A percentile compares a stretch with the other conserved stretches of the same genome.
These are phyloP conservation scores for Zaprionus vittiger DNA, from an alignment of 1,140 invertebrate genomes.

Conservation along the genomic window DNA sequence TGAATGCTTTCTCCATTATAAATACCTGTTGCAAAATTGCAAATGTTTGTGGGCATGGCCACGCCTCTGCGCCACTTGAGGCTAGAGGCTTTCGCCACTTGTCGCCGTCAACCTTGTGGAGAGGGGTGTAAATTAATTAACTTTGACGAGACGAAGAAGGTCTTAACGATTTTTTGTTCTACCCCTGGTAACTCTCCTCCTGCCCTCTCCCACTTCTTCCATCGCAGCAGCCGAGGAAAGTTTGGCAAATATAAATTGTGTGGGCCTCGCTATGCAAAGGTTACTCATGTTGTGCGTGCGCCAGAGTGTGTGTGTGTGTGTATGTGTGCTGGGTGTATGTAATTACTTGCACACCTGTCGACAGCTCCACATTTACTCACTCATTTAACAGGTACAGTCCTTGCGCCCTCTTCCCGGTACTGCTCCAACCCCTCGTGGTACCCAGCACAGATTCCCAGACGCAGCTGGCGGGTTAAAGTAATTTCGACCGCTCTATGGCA, in stretches of 20 bases:
- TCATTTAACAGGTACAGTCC: slow-evolving; percentile 68
- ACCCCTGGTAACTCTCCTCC: slow-evolving; percentile 30
- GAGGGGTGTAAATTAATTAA: slow-evolving; percentile 76
- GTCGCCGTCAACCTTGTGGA: slow-evolving; percentile 41
- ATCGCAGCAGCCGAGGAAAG: slow-evolving; percentile 43
- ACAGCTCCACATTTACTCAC: slow-evolving; percentile 81
- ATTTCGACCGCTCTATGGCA: slow-evolving; percentile 74
- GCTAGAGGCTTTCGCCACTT: slow-evolving; percentile 50
- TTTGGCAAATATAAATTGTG: slow-evolving; percentile 82
- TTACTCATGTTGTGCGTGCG: slow-evolving; percentile 29
- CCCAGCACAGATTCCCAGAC: slow-evolving; percentile 18
- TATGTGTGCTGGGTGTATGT: slow-evolving; percentile 76
- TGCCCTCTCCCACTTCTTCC: background rate
- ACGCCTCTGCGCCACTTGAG: slow-evolving; percentile 23
- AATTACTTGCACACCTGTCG: slow-evolving; percentile 82
- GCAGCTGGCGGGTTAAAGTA: slow-evolving; percentile 68
- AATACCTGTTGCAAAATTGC: slow-evolving; percentile 18
- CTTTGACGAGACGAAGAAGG: slow-evolving; percentile 77
- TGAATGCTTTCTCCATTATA: slow-evolving; percentile 6
- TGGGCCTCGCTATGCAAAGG: slow-evolving; percentile 63
- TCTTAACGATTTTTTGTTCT: slow-evolving; percentile 69
- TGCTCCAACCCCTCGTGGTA: background rate
- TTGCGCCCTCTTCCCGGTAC: background rate
- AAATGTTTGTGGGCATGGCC: slow-evolving; percentile 16
- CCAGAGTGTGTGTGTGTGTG: slow-evolving; percentile 56